These are phyloP conservation scores for Thamnaconus septentrionalis DNA, from an alignment of 2,113 vertebrate genomes.

Conservation along the genomic window DNA sequence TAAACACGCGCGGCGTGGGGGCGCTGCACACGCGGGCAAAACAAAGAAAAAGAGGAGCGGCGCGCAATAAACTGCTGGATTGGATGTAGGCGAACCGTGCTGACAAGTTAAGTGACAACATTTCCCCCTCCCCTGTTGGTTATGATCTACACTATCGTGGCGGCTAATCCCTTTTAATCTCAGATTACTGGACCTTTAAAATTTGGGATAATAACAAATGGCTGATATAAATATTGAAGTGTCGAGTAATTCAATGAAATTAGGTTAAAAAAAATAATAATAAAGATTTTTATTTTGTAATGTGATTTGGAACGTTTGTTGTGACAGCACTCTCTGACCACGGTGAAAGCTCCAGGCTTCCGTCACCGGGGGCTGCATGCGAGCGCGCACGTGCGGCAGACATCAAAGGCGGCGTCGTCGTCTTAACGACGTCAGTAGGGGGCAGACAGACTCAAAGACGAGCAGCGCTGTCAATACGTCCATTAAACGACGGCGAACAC, in stretches of 20 bases:
- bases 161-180: conserved; percentile 30
- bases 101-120: conserved; percentile 8
- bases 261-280: no score
- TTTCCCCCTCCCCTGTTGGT: background rate
- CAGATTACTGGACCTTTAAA: conserved; percentile 22
- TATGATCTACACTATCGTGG: conserved; percentile 1
- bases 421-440: conserved; percentile 30
- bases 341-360: no score
- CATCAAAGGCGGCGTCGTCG: conserved; percentile 48
- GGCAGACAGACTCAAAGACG: conserved; percentile 44
- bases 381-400: conserved; percentile 21
- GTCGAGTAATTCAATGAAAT: background rate
- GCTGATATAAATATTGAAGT: conserved; percentile 1
- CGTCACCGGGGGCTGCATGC: background rate
- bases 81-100: background rate
- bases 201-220: background rate
- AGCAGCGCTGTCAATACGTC: conserved; percentile 63
- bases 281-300: background rate
- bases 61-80: no score
- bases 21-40: no score
- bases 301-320: conserved; percentile 15
- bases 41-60: no score
- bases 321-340: no score
- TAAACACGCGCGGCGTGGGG: conserved; percentile 22
- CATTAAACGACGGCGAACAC: conserved; percentile 51